Conservation (phyloP, 2,888 invertebrate genomes). For the Chesias legatella region DNA sequence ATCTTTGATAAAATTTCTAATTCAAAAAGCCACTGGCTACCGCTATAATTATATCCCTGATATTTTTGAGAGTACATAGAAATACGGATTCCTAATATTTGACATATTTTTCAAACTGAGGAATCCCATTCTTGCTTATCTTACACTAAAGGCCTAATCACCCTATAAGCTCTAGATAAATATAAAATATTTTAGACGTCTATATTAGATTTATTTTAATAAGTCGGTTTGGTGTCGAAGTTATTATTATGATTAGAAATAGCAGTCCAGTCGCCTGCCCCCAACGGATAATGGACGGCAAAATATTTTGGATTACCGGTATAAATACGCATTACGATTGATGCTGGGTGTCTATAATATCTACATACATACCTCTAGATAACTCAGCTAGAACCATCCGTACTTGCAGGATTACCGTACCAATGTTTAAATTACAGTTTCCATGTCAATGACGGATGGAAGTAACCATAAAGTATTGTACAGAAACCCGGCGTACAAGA, state of each 20-base stretch:
- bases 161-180: constrained; percentile 78
- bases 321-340: constrained; percentile 9
- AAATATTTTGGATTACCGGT: constrained; percentile 61
- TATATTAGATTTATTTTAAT: constrained; percentile 51
- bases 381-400: too few relatives aligned
- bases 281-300: constrained; percentile 72
- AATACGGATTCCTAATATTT: constrained; percentile 29
- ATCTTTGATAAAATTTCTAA: constrained; percentile 61
- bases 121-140: constrained; percentile 13
- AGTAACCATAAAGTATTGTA: too few relatives aligned
- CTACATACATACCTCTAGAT: too few relatives aligned
- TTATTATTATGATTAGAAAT: constrained; percentile 48
- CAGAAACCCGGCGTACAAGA: too few relatives aligned
- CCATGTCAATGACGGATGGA: too few relatives aligned
- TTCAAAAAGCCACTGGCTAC: constrained; percentile 65
- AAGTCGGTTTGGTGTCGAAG: constrained; percentile 67
- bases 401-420: too few relatives aligned
- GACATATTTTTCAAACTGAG: constrained; percentile 9
- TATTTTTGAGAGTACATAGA: constrained; percentile 47
- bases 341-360: too few relatives aligned
- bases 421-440: too few relatives aligned
- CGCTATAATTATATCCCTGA: constrained; percentile 61
- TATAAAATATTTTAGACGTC: constrained; percentile 71
- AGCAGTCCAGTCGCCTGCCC: constrained; percentile 62
- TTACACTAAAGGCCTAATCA: constrained; percentile 63